Conservation (phyloP, 2,113 vertebrate species). For the Pelvicachromis taeniatus region DNA sequence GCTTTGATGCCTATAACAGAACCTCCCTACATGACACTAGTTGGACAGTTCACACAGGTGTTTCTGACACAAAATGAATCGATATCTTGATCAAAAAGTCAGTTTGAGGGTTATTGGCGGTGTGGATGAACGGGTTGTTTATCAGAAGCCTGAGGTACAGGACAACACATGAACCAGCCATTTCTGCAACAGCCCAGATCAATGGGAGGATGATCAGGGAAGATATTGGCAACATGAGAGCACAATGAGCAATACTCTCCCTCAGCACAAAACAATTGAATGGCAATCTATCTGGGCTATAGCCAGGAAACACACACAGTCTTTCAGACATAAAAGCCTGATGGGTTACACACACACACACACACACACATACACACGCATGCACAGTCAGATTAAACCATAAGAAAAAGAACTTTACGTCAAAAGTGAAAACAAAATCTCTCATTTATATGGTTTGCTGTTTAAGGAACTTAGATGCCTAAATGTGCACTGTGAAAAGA, state of each 20-base stretch:
- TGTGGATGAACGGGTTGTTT: slow-evolving; percentile 34
- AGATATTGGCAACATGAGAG: slow-evolving; percentile 65
- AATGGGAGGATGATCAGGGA: slow-evolving; percentile 57
- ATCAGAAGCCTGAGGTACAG: slow-evolving; percentile 24
- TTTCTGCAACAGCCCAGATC: slow-evolving; percentile 46
- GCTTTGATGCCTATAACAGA: neutral
- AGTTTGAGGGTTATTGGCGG: slow-evolving; percentile 48
- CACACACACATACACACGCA: neutral
- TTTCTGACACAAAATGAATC: slow-evolving; percentile 38
- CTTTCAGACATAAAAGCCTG: neutral
- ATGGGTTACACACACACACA: neutral
- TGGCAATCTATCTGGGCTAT: slow-evolving; percentile 56
- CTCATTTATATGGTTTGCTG: neutral
- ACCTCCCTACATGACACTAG: neutral
- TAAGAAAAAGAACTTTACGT: accelerated
- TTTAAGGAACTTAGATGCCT: neutral
- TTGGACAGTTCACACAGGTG: neutral
- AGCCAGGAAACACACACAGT: neutral
- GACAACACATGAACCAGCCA: slow-evolving; percentile 40
- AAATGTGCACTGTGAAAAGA: neutral
- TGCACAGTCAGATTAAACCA: neutral
- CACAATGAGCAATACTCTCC: slow-evolving; percentile 45
- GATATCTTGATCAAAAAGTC: slow-evolving; percentile 60
- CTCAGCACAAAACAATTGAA: slow-evolving; percentile 58
- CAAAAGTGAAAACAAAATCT: neutral